Conservation (phyloP, 1,140 invertebrate species). For the Pseudomyrmex dendroicus region DNA sequence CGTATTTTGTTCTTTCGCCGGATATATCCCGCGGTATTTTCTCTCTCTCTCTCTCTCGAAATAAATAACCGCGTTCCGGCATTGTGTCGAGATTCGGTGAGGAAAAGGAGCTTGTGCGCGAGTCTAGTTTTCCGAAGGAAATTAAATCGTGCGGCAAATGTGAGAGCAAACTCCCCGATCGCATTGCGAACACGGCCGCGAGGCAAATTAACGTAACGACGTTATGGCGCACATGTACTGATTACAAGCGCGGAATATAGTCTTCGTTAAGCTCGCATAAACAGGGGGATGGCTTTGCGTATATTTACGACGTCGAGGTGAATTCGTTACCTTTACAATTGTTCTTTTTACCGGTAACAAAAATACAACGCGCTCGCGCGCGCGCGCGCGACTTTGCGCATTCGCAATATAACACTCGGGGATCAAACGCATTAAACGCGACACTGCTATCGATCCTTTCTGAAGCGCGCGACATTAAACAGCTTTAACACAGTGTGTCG, state of each 20-base stretch:
- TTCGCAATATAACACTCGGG: not conserved
- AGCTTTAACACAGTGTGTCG: conserved; percentile 18
- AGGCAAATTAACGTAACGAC: conserved; percentile 35
- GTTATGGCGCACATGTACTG: conserved; percentile 20
- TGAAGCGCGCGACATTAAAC: conserved; percentile 41
- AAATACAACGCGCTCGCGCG: not conserved
- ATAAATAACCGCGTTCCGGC: conserved; percentile 31
- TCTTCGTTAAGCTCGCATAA: conserved; percentile 41
- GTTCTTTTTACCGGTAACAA: not conserved
- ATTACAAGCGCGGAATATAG: conserved; percentile 7
- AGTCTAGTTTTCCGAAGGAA: conserved; percentile 16
- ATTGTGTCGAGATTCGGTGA: conserved; percentile 48
- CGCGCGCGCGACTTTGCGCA: not conserved
- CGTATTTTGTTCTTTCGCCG: conserved; percentile 6
- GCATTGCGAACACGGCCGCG: not conserved
- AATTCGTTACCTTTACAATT: conserved; percentile 14
- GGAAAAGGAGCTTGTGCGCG: conserved; percentile 1
- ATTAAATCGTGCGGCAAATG: conserved; percentile 51
- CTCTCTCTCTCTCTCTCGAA: not conserved
- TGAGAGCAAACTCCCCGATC: conserved; percentile 20
- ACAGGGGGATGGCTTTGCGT: not conserved
- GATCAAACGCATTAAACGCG: conserved; percentile 7
- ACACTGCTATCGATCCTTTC: conserved; percentile 26
- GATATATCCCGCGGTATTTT: conserved; percentile 17
- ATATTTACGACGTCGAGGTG: conserved; percentile 8